These are phyloP conservation scores for Tenthredo livida DNA, from an alignment of 2,888 invertebrate genomes.

Conservation along the genomic window DNA sequence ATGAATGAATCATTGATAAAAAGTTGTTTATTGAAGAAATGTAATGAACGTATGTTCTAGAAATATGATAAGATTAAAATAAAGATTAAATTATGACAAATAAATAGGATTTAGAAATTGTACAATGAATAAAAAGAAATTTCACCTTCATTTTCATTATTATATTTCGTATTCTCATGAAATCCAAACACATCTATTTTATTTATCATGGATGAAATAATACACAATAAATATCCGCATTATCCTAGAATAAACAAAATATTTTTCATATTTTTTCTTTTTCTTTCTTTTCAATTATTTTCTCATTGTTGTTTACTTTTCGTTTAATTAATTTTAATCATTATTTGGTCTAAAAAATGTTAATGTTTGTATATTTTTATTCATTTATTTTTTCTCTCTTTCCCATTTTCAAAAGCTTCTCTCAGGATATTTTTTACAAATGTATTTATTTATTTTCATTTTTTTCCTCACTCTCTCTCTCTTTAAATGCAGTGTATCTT, in stretches of 20 bases:
- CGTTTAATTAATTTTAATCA: constrained; percentile 18
- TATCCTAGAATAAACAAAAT: constrained; percentile 74
- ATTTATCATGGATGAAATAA: constrained; percentile 68
- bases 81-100: neutral
- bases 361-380: constrained; percentile 57
- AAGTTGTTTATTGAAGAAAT: neutral
- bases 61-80: neutral
- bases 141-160: constrained; percentile 22
- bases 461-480: neutral
- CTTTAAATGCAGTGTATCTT: constrained; percentile 43
- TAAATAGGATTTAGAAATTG: neutral
- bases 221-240: constrained; percentile 75
- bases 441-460: constrained; percentile 52
- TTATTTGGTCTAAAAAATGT: constrained; percentile 50
- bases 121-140: neutral
- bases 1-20: neutral
- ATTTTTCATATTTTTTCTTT: constrained; percentile 57
- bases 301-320: neutral
- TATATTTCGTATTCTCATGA: constrained; percentile 62
- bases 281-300: neutral
- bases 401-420: constrained; percentile 59
- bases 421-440: constrained; percentile 60
- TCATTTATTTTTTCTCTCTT: constrained; percentile 45
- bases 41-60: neutral
- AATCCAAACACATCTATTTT: constrained; percentile 75